These are phyloP conservation scores for Adelphocoris suturalis DNA, from an alignment of 2,888 invertebrate species.

Conservation along the genomic window DNA sequence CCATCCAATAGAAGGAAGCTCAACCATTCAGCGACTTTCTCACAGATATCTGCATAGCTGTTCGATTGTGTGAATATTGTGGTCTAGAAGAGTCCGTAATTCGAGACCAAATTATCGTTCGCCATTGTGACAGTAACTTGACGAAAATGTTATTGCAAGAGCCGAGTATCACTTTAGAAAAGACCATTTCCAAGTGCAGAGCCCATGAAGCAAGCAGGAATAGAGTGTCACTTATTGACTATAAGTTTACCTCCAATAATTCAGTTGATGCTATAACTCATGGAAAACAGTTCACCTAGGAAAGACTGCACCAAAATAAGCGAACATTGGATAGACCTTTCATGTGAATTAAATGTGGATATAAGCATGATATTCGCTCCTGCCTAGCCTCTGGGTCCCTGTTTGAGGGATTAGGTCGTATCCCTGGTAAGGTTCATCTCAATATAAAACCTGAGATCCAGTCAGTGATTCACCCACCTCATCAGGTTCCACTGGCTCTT, in stretches of 20 bases:
- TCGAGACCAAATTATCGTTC: too few relatives aligned
- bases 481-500: constrained; percentile 75
- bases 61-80: too few relatives aligned
- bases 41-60: too few relatives aligned
- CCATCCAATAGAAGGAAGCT: too few relatives aligned
- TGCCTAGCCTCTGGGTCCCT: constrained; percentile 26
- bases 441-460: not conserved
- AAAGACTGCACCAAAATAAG: too few relatives aligned
- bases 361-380: constrained; percentile 47
- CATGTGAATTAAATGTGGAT: constrained; percentile 14
- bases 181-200: too few relatives aligned
- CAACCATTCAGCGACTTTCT: too few relatives aligned
- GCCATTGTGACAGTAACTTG: too few relatives aligned
- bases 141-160: too few relatives aligned
- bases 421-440: constrained; percentile 65
- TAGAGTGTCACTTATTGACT: not conserved
- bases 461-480: constrained; percentile 72
- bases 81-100: too few relatives aligned
- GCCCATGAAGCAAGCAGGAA: not conserved
- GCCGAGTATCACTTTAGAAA: too few relatives aligned
- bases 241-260: not conserved
- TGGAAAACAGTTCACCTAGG: not conserved
- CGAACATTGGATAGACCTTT: too few relatives aligned
- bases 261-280: not conserved
- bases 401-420: constrained; percentile 64